phyloP scores from a whole-genome alignment of 1,140 invertebrate genomes.

The Sitobion miscanthi region DNA sequence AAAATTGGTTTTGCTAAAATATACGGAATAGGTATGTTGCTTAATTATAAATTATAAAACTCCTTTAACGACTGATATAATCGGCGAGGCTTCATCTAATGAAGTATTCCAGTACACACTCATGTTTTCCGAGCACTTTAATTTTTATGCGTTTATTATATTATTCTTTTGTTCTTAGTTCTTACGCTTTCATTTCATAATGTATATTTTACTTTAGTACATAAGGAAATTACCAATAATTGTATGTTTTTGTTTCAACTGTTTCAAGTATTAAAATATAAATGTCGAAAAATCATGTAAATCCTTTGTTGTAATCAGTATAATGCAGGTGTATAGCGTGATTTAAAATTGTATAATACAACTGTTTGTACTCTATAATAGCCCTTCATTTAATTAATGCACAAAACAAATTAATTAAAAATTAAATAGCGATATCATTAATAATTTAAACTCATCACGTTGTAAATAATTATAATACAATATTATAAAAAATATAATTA shows the following conservation, averaged over 20 bases:
- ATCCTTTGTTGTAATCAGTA: neutral
- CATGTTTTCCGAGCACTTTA: neutral
- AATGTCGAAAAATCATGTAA: neutral
- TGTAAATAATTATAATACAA: neutral
- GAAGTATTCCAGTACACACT: neutral
- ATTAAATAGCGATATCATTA: neutral
- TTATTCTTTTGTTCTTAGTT: too few relatives aligned
- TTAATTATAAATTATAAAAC: neutral
- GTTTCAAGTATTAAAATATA: neutral
- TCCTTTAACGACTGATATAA: neutral
- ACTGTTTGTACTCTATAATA: neutral
- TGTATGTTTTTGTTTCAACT: neutral
- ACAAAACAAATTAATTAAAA: neutral
- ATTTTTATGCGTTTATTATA: neutral
- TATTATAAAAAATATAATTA: constrained; percentile 3
- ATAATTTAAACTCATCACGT: neutral
- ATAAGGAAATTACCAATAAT: neutral
- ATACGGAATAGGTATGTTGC: neutral
- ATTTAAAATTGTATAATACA: neutral
- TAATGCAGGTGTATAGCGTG: neutral
- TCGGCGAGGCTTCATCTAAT: neutral
- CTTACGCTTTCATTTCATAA: neutral
- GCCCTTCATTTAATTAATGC: neutral
- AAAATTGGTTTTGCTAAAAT: neutral
- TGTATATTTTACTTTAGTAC: neutral